Base-by-base conservation (phyloP, 2,888 invertebrate species). In the Drosophila ustulata region DNA sequence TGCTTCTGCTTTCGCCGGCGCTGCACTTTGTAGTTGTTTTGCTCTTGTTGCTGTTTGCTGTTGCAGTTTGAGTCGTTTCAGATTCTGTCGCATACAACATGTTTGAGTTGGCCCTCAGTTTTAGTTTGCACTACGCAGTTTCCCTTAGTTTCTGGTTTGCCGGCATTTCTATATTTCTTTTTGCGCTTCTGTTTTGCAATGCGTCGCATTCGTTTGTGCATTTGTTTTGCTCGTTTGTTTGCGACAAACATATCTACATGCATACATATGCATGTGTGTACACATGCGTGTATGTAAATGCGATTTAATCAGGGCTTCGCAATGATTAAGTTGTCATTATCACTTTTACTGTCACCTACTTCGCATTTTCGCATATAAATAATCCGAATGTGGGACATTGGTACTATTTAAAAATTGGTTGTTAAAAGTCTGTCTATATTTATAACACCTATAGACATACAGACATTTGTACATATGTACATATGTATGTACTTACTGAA, bases 21-120 rank as follows among this genome's bases (percentile, higher is more conserved):
- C 63, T 77, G 80, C 77, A 80, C 80, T 78, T 75, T 74, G 75
- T 78, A 68, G 78, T 73, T 73, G 72, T 41, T 59, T 77, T 63
- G 50, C 32, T 57, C 64, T 75, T 70, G 74, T 65, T 65, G 65
- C 52, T 45, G 52, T 64, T 74, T 56, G 64, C 46, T 55, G 55
- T 62, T 75, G 76, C 80, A 66, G 66, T 61, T 46, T 26, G 58
- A 57, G 51, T 45, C 45, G 18, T 28, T 41, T 50, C 47, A 43
- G 34, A 49, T 56, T 62, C 6, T 37, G 51, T 57, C 8, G 57
- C 46, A 37, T 47, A 18, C 52, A 82, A 75, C 87, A 43, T 80
- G 83, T 88, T 70, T 30, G 78, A 74, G 81, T 78, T 82, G 72
- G 67, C 43, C 43, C 18, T 34, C 11, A 45, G 58, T 39, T 74